Percentiles rank a stretch among this genome's conserved stretches.
These are phyloP conservation scores for Brachionus koreanus DNA, from an alignment of 1,140 invertebrate genomes.

Conservation along the genomic window DNA sequence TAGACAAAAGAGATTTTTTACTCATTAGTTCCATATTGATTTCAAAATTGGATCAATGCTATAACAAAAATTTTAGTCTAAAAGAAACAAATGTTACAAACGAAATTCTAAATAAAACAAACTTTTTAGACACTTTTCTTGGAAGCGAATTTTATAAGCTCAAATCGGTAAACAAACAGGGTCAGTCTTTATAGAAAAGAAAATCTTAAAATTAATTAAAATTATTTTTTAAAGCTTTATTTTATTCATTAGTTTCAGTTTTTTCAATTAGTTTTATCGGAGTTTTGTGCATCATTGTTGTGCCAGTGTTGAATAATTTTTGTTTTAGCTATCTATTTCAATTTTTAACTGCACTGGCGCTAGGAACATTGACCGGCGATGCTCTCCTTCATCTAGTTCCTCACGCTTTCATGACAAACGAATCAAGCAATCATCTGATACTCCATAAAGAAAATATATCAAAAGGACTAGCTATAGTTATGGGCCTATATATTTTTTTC, in stretches of 20 bases:
- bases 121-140: neutral
- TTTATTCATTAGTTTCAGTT: constrained; percentile 30
- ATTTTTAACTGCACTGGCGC: constrained; percentile 45
- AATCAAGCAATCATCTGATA: neutral
- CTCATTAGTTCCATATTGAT: neutral
- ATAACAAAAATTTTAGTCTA: neutral
- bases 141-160: neutral
- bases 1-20: neutral
- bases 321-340: constrained; percentile 42
- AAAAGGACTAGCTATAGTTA: constrained; percentile 49
- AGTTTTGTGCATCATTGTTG: neutral
- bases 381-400: constrained; percentile 45
- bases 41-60: neutral
- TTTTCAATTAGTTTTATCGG: neutral
- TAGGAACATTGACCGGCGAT: constrained; percentile 42
- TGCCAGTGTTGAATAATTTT: constrained; percentile 14
- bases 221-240: neutral
- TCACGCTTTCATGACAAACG: constrained; percentile 29
- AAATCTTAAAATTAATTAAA: neutral
- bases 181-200: neutral
- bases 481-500: constrained; percentile 52
- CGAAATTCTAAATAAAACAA: neutral
- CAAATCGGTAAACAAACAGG: neutral
- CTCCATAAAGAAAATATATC: constrained; percentile 45
- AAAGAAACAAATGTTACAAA: neutral